Conservation (phyloP, 2,797 vertebrate species). For the Pseudomugil gertrudae region DNA sequence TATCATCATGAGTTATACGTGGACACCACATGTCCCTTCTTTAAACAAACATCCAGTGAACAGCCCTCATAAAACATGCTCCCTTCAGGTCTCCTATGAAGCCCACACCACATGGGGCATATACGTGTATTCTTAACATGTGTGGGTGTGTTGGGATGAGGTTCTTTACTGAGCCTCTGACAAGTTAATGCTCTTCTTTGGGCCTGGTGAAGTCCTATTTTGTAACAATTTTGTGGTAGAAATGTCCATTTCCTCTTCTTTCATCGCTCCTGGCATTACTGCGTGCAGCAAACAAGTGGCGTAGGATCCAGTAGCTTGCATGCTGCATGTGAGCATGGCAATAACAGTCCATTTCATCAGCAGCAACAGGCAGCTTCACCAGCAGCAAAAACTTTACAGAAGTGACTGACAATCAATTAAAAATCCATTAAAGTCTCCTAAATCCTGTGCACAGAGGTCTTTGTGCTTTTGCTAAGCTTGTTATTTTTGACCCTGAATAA, state of each 20-base stretch:
- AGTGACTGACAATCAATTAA: constrained; percentile 27
- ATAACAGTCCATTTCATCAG: not conserved
- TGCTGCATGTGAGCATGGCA: not conserved
- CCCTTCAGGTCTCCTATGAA: not conserved
- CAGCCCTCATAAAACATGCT: constrained; percentile 3
- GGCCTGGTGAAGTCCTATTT: not conserved
- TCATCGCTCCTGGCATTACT: not conserved
- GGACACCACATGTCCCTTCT: constrained; percentile 8
- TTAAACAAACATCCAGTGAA: constrained; percentile 17
- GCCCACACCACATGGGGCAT: not conserved
- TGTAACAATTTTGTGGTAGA: not conserved
- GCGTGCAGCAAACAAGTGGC: constrained; percentile 2
- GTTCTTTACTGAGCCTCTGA: not conserved
- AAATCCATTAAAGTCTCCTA: constrained; percentile 32
- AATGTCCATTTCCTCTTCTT: not conserved
- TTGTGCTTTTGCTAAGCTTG: constrained; percentile 48
- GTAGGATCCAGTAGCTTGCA: not conserved
- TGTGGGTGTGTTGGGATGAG: not conserved
- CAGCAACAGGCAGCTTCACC: not conserved
- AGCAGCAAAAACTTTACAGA: constrained; percentile 14
- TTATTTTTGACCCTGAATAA: constrained; percentile 58
- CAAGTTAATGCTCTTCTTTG: not conserved
- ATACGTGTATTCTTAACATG: constrained; percentile 2
- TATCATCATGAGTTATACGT: constrained; percentile 7
- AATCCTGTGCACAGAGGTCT: constrained; percentile 44